Percentiles rank a stretch among this genome's conserved stretches.
phyloP scores from a whole-genome alignment of 2,797 vertebrate species.

The Diceros bicornis region DNA sequence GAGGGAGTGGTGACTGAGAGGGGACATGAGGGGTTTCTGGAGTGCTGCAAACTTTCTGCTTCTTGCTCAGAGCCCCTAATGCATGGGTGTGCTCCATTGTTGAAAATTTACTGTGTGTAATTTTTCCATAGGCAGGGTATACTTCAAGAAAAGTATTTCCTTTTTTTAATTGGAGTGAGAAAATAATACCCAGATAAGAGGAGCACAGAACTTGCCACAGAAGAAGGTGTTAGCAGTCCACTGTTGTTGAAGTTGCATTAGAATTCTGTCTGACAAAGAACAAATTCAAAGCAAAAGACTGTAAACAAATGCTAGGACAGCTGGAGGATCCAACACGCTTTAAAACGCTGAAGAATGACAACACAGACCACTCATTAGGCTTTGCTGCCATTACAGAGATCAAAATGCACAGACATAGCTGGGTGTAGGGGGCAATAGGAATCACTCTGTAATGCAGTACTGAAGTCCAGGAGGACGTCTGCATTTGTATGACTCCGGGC shows the following conservation, averaged over 20 bases:
- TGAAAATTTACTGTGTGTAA: neutral
- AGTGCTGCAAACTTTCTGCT: neutral
- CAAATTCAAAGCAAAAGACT: neutral
- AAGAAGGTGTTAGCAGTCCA: neutral
- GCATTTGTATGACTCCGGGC: fast-evolving
- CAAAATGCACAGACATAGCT: fast-evolving
- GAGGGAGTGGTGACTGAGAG: neutral
- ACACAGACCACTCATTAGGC: neutral
- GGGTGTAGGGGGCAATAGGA: fast-evolving
- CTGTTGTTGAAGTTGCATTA: neutral
- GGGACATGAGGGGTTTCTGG: neutral
- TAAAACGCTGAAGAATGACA: neutral
- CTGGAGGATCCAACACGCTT: neutral
- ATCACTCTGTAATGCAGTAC: fast-evolving
- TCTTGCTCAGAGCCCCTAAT: neutral
- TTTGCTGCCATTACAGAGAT: neutral
- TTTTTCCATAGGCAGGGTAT: neutral
- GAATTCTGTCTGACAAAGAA: neutral
- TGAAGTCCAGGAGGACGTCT: neutral
- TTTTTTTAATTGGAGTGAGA: neutral
- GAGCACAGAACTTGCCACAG: neutral
- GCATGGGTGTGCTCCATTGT: fast-evolving
- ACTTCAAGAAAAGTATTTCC: neutral
- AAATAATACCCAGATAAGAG: neutral
- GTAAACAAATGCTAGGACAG: neutral